Conservation (phyloP, 92 coral and sea anemone genomes). For the Umimayanthus kanabou region DNA sequence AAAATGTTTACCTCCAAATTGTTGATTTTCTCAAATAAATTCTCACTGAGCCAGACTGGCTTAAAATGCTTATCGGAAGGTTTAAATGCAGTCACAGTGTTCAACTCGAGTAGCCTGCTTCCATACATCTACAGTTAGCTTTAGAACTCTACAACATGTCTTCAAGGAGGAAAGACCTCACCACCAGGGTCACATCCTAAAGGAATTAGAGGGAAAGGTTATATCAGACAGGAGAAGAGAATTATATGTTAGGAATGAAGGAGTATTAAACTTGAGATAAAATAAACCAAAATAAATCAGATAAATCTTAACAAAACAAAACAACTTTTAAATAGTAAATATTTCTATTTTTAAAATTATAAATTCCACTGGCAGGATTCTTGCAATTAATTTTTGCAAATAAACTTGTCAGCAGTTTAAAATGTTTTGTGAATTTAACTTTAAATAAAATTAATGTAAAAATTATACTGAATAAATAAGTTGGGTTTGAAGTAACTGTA, state of each 20-base stretch:
- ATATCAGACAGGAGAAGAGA: slow-evolving; percentile 27
- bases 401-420: not conserved
- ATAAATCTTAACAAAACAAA: not conserved
- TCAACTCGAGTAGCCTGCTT: slow-evolving; percentile 25
- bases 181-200: slow-evolving; percentile 16
- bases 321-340: no score
- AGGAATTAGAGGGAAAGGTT: slow-evolving; percentile 42
- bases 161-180: slow-evolving; percentile 27
- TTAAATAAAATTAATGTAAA: no score
- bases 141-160: slow-evolving; percentile 38
- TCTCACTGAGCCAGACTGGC: slow-evolving; percentile 5
- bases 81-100: slow-evolving; percentile 29
- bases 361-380: not conserved
- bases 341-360: no score
- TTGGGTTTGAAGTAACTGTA: no score
- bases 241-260: slow-evolving; percentile 21
- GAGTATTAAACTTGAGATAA: not conserved
- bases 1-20: slow-evolving; percentile 34
- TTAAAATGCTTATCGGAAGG: slow-evolving; percentile 12
- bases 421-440: no score
- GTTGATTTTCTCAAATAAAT: slow-evolving; percentile 23
- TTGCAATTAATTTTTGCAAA: no score
- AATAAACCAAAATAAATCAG: no score
- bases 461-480: no score
- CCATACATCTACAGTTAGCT: slow-evolving; percentile 32